These are phyloP conservation scores for Caenorhabditis imperialis DNA, from an alignment of 2,888 invertebrate genomes.

Conservation along the genomic window DNA sequence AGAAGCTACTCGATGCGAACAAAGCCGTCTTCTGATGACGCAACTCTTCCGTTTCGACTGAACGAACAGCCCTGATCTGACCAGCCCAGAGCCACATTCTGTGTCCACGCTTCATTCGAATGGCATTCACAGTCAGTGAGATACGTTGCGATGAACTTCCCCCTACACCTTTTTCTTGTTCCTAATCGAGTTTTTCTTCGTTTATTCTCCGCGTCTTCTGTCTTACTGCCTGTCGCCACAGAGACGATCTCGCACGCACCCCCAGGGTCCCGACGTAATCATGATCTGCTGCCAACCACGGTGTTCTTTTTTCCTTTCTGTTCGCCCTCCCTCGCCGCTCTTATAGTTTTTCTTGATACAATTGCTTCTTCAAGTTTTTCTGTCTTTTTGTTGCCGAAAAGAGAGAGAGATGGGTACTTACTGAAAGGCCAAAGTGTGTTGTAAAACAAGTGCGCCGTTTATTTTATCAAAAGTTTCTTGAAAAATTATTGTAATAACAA, in stretches of 20 bases:
- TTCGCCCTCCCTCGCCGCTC: too few relatives aligned
- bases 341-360: slow-evolving; percentile 45
- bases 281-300: slow-evolving; percentile 21
- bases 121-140: slow-evolving; percentile 42
- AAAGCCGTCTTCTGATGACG: too few relatives aligned
- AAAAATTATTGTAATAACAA: slow-evolving; percentile 47
- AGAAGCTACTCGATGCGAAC: too few relatives aligned
- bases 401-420: slow-evolving; percentile 37
- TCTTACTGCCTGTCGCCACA: slow-evolving; percentile 16
- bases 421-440: slow-evolving; percentile 12
- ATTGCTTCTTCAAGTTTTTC: slow-evolving; percentile 43
- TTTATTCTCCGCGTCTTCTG: background rate
- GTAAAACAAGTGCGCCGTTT: slow-evolving; percentile 40
- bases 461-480: slow-evolving; percentile 39
- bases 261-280: slow-evolving; percentile 34
- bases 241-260: slow-evolving; percentile 29
- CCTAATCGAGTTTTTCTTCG: slow-evolving; percentile 51
- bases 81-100: too few relatives aligned
- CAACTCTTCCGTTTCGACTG: too few relatives aligned
- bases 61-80: too few relatives aligned
- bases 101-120: too few relatives aligned
- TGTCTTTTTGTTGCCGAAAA: background rate
- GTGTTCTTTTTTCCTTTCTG: slow-evolving; percentile 25
- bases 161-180: slow-evolving; percentile 40
- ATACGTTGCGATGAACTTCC: slow-evolving; percentile 29